These are phyloP conservation scores for Cuculus canorus DNA, from an alignment of 2,797 vertebrate genomes.

Conservation along the genomic window DNA sequence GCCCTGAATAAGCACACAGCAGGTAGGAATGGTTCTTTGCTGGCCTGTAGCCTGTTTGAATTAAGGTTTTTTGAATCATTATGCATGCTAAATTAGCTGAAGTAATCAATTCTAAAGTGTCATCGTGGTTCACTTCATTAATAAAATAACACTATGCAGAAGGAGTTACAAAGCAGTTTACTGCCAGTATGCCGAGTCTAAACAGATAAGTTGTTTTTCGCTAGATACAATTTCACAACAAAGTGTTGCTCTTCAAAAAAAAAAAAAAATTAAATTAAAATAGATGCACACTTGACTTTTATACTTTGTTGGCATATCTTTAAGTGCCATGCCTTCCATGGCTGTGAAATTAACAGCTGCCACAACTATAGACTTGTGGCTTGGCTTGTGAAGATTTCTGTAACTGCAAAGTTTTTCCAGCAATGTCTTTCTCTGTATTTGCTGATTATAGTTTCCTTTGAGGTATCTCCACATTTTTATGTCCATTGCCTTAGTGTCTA, in stretches of 20 bases:
- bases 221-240: background rate
- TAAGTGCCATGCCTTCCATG: background rate
- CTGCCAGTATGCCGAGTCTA: background rate
- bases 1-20: background rate
- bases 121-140: background rate
- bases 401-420: conserved; percentile 46
- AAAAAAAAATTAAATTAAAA: background rate
- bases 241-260: background rate
- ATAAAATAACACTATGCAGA: background rate
- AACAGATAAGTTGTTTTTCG: background rate
- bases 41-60: background rate
- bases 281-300: background rate
- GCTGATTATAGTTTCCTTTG: conserved; percentile 53
- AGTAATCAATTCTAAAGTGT: background rate
- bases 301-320: background rate
- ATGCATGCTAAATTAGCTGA: background rate
- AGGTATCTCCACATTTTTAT: conserved; percentile 46
- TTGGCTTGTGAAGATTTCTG: conserved; percentile 1
- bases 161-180: background rate
- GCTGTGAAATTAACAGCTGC: conserved; percentile 33
- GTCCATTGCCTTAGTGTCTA: conserved; percentile 40
- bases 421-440: conserved; percentile 9
- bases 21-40: background rate
- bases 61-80: background rate
- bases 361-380: conserved; percentile 3